phyloP scores from a whole-genome alignment of 2,113 vertebrate genomes.

The Heliornis fulica region DNA sequence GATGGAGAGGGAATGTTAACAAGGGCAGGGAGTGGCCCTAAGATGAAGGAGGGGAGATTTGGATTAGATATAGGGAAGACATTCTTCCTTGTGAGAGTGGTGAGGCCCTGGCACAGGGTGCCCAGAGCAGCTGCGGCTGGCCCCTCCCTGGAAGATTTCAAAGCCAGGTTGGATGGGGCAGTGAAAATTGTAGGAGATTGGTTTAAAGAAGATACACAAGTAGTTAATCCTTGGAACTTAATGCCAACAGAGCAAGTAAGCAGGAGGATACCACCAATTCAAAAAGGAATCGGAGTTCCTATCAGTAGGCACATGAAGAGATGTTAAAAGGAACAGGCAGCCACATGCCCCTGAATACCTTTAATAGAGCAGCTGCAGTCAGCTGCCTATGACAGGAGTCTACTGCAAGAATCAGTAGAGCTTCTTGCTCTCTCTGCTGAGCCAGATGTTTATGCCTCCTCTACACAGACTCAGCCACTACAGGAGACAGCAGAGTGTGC shows the following conservation, averaged over 20 bases:
- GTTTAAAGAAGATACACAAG: not conserved
- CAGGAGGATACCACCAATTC: not conserved
- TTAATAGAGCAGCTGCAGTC: not conserved
- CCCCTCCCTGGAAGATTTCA: no score
- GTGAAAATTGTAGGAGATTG: not conserved
- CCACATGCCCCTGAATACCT: not conserved
- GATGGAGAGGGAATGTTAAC: no score
- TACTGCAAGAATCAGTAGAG: not conserved
- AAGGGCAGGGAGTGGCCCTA: no score
- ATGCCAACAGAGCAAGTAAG: not conserved
- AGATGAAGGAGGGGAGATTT: no score
- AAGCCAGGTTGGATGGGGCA: no score
- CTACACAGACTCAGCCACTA: not conserved
- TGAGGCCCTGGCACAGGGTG: no score
- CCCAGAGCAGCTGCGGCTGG: no score
- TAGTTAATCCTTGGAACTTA: not conserved
- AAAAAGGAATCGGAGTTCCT: not conserved
- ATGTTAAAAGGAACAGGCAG: not conserved
- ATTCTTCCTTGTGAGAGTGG: no score
- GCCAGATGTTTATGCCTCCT: not conserved
- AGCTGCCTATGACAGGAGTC: rapidly evolving
- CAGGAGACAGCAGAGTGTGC: not conserved
- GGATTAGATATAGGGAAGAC: no score
- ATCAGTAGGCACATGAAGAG: not conserved
- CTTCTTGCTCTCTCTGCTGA: no score